Evolutionary conservation across 2,113 vertebrate genomes (phyloP), one percentile per base, ranked within the genome.

Genomic region (Morone chrysops): DNA sequence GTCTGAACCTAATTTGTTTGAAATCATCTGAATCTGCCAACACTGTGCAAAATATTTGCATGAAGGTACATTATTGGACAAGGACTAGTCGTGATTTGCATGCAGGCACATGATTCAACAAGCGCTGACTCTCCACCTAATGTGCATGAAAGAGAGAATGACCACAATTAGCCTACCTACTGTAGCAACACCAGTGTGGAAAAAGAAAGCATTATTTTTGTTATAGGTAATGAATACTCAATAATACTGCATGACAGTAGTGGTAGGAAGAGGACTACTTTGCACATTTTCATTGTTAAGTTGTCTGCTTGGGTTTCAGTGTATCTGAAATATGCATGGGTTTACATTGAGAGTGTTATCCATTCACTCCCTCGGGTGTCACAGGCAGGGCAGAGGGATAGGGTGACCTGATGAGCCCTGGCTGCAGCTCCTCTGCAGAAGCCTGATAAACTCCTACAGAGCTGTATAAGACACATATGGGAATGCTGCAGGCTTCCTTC

Each of bases 381-480:
- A 69, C 41, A 63, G 78, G 75, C 54, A 82, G 85, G 69, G 31
- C 69, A 68, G 60, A 71, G 62, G 82, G 69, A 80, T 40, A 6
- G 70, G 63, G 60, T 89, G 87, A 85, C 90, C 89, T 31, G 63
- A 62, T 61, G 80, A 79, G 47, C 40, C 56, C 45, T 54, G 62
- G 65, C 62, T 84, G 70, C 76, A 69, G 83, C 83, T 81, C 67
- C 68, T 70, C 81, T 90, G 90, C 89, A 81, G 63, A 17, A 53
- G 73, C 62, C 70, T 85, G 88, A 84, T 89, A 76, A 75, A 73
- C 81, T 71, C 67, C 80, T 60, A 20, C 80, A 50, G 57, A 71
- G 70, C 14, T 77, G 69, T 63, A 70, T 72, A 84, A 77, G 70
- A 71, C 67, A 22, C 40, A 20, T 14, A 75, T 10, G 8, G 72